phyloP scores from a whole-genome alignment of 2,113 vertebrate species.

The Amblyornis subalaris region DNA sequence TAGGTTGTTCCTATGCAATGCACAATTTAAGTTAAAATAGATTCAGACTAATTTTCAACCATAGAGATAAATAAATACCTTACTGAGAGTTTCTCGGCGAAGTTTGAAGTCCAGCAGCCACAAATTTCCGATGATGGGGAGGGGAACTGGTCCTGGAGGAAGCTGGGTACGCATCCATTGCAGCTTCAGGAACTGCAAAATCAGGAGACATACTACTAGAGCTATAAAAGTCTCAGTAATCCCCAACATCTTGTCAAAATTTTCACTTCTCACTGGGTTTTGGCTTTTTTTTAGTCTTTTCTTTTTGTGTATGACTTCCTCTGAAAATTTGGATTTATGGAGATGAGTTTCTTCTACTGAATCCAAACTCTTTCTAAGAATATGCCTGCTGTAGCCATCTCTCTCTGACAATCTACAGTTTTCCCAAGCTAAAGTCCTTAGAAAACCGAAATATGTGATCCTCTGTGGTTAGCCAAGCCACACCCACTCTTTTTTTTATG shows the following conservation, averaged over 20 bases:
- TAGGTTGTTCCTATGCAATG: background rate
- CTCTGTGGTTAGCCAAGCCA: background rate
- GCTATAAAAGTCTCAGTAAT: background rate
- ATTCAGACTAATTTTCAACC: background rate
- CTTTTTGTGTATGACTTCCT: background rate
- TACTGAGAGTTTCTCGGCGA: slow-evolving; percentile 35
- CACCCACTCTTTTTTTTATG: background rate
- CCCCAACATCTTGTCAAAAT: background rate
- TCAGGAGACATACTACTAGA: background rate
- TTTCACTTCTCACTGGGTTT: background rate
- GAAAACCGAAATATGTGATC: background rate
- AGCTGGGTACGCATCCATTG: slow-evolving; percentile 22
- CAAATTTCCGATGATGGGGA: slow-evolving; percentile 63
- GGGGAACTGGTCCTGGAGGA: slow-evolving; percentile 59
- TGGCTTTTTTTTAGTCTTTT: background rate
- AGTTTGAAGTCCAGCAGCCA: slow-evolving; percentile 65
- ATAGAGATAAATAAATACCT: slow-evolving; percentile 33
- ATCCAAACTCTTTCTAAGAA: background rate
- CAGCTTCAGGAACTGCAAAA: slow-evolving; percentile 30
- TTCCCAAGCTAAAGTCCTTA: background rate
- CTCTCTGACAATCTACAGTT: background rate
- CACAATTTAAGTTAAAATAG: background rate
- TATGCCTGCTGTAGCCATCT: background rate
- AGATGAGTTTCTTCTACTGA: background rate
- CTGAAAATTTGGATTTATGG: background rate